Evolutionary conservation across 2,797 vertebrate species (phyloP), one percentile per base, ranked within the genome.

Genomic region (Otolemur crassicaudatus): DNA sequence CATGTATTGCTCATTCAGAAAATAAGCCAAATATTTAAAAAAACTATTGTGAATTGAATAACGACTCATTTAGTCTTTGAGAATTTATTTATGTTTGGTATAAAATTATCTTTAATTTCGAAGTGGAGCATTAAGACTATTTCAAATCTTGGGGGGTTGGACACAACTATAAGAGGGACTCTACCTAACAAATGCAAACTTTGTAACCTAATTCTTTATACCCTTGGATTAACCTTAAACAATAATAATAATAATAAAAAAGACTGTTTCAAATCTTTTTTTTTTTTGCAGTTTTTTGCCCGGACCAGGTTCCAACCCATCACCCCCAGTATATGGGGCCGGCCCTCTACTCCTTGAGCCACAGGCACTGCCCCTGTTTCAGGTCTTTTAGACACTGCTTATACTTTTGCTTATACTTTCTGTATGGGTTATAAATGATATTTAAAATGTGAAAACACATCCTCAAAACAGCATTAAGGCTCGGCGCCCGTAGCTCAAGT

Each of bases 91-190:
- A 91, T 65, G 79, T 60, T 91, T 77, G 87, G 87, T 82, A 79
- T 81, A 94, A 73, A 91, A 73, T 86, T 93, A 90, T 93, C 70
- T 96, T 92, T 37, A 83, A 86, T 92, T 73, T 95, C n/a, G 95
- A 85, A 93, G 34, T 31, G 13, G 61, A 91, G n/a, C 81, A 72
- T 92, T 90, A 84, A 87, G 60, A n/a, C 56, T 86, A 79, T 86
- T 93, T 25, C 23, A 89, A 5, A 67, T 67, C 58, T 87, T 90
- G 12, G 49, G 49, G 49, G 49, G 49, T 3, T 13, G 49, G 12
- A 49, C 49, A 49, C 49, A 49, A 49, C 14, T 49, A 14, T 14
- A 14, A 49, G 46, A 14, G 49, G 49, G 49, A 49, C 49, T 49
- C 49, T 49, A 49, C 49, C 49, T 49, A 49, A 49, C 49, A 49